Percentiles rank a stretch among this genome's conserved stretches.
phyloP scores from a whole-genome alignment of 1,140 invertebrate species.

The Papilio helenus region DNA sequence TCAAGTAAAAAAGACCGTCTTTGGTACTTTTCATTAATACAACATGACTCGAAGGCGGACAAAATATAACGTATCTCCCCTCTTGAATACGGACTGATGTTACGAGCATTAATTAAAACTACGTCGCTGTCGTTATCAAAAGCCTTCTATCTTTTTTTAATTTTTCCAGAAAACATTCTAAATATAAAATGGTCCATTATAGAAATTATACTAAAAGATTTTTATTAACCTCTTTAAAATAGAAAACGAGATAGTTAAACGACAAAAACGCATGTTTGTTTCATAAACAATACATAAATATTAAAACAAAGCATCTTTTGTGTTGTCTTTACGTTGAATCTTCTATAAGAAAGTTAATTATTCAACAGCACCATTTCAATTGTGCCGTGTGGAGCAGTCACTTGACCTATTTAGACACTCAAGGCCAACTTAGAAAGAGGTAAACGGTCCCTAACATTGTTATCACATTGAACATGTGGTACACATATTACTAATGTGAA shows the following conservation, averaged over 20 bases:
- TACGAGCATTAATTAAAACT: constrained; percentile 8
- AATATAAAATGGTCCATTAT: background rate
- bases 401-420: constrained; percentile 29
- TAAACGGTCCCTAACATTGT: constrained; percentile 4
- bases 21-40: constrained; percentile 2
- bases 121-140: background rate
- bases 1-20: background rate
- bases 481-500: background rate
- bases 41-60: constrained; percentile 9
- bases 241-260: no score
- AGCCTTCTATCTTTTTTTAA: background rate
- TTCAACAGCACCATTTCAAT: constrained; percentile 31
- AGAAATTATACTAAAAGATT: background rate
- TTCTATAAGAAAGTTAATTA: constrained; percentile 30
- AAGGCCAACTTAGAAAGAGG: constrained; percentile 24
- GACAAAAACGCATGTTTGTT: background rate
- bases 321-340: constrained; percentile 21
- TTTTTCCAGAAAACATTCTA: background rate
- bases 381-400: constrained; percentile 11
- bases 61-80: background rate
- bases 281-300: constrained; percentile 13
- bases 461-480: background rate
- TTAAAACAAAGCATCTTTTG: constrained; percentile 11
- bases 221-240: no score
- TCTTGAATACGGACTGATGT: background rate